A percentile compares a stretch with the other conserved stretches of the same genome.
Conservation (phyloP, 1,140 invertebrate genomes). For the Dufourea novaeangliae region DNA sequence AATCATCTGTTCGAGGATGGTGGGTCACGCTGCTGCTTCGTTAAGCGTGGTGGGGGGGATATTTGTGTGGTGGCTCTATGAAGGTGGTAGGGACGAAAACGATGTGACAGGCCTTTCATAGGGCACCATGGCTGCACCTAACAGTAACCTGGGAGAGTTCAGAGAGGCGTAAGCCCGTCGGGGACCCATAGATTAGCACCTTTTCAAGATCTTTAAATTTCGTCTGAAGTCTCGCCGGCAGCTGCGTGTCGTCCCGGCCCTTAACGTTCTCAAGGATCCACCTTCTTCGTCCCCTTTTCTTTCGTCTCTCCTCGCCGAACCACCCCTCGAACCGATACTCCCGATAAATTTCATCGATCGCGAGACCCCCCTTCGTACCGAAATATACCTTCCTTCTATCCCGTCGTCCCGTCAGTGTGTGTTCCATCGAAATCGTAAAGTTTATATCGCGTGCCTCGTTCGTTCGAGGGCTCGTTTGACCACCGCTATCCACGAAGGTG, state of each 20-base stretch:
- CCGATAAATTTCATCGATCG: neutral
- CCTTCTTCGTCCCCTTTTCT: neutral
- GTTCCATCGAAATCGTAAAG: constrained; percentile 24
- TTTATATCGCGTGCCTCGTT: constrained; percentile 31
- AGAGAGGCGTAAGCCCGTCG: constrained; percentile 40
- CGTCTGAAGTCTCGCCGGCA: neutral
- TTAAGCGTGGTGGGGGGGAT: constrained; percentile 52
- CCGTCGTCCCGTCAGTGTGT: neutral
- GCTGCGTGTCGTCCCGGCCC: neutral
- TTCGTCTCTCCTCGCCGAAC: neutral
- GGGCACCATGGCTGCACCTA: constrained; percentile 55
- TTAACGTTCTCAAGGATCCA: neutral
- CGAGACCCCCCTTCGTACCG: neutral
- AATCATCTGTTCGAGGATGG: constrained; percentile 51
- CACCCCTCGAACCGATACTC: neutral
- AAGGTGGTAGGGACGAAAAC: constrained; percentile 66
- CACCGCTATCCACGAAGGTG: constrained; percentile 27
- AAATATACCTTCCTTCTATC: neutral
- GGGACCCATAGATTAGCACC: constrained; percentile 43
- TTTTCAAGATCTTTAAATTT: constrained; percentile 39
- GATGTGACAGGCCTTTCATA: constrained; percentile 72
- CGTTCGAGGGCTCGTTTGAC: constrained; percentile 22
- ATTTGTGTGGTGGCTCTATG: constrained; percentile 37
- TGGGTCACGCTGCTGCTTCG: constrained; percentile 23
- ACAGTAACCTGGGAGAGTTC: constrained; percentile 64